Evolutionary conservation across 1,140 invertebrate species (phyloP), one percentile per base, ranked within the genome.

Genomic region (Sinonovacula constricta): DNA sequence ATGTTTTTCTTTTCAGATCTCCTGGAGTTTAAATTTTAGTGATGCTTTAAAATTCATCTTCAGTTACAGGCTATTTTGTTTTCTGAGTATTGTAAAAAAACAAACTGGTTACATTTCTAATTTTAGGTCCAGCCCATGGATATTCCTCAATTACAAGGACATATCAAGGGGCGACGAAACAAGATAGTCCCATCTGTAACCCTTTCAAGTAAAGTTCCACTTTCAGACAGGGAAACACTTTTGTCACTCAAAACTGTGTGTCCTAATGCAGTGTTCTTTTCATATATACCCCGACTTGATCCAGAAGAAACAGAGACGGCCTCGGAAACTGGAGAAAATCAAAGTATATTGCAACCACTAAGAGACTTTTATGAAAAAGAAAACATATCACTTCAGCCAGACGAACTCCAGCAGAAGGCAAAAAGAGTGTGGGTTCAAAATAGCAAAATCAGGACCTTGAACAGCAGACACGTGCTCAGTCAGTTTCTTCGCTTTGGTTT

Each of bases 1-100:
- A n/a, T n/a, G n/a, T n/a, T 66, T 66, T 62, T 66, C 70, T 56
- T 57, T 63, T 24, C 71, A 68, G n/a, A n/a, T n/a, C n/a, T n/a
- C n/a, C n/a, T n/a, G n/a, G n/a, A n/a, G n/a, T n/a, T n/a, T n/a
- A n/a, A n/a, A n/a, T n/a, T n/a, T n/a, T n/a, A n/a, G n/a, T n/a
- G n/a, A n/a, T n/a, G n/a, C n/a, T n/a, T n/a, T n/a, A n/a, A n/a
- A n/a, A n/a, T n/a, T n/a, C n/a, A n/a, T n/a, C n/a, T n/a, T n/a
- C n/a, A n/a, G n/a, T n/a, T n/a, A n/a, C n/a, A n/a, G n/a, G n/a
- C n/a, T n/a, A n/a, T n/a, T n/a, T n/a, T n/a, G n/a, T n/a, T n/a
- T n/a, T n/a, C n/a, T n/a, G n/a, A n/a, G n/a, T n/a, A n/a, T n/a
- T n/a, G n/a, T n/a, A n/a, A n/a, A n/a, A n/a, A n/a, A n/a, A n/a